Evolutionary conservation across 2,113 vertebrate species (phyloP).

Genomic region (Callionymus lyra): DNA sequence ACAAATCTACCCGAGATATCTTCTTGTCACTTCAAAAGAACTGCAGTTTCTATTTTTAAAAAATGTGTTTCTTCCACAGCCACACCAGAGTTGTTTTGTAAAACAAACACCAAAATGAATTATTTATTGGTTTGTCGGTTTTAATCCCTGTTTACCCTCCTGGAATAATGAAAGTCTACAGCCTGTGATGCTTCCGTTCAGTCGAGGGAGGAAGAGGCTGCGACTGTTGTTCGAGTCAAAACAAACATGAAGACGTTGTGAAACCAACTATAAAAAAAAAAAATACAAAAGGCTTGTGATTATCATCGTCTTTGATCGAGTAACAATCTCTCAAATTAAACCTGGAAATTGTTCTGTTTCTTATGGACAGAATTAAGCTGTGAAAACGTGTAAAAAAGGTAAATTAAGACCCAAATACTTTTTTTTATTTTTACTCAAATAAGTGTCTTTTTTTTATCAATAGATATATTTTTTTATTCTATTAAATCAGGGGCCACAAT

Average conservation of each 20-base stretch:
- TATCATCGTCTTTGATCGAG: too few species aligned
- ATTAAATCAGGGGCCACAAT: too few species aligned
- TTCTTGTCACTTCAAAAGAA: constrained; percentile 40
- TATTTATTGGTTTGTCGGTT: constrained; percentile 46
- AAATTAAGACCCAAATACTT: too few species aligned
- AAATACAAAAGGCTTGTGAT: too few species aligned
- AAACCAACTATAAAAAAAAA: too few species aligned
- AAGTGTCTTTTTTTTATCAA: too few species aligned
- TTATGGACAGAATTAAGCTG: too few species aligned
- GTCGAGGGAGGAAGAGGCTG: constrained; percentile 12
- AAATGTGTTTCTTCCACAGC: constrained; percentile 23
- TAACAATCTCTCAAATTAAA: too few species aligned
- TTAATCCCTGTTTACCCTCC: constrained; percentile 38
- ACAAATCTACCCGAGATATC: constrained; percentile 18
- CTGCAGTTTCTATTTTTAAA: constrained; percentile 24
- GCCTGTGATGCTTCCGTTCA: constrained; percentile 11
- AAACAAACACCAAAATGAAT: constrained; percentile 45
- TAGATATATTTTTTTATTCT: too few species aligned
- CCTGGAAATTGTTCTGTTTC: too few species aligned
- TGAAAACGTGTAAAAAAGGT: too few species aligned
- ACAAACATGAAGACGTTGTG: neutral
- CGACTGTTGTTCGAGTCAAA: constrained; percentile 9
- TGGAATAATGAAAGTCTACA: constrained; percentile 36
- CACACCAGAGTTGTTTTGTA: constrained; percentile 36
- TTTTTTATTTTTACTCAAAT: too few species aligned